Evolutionary conservation across 2,797 vertebrate species (phyloP), one percentile per base, ranked within the genome.

Genomic region (Peromyscus attwateri): DNA sequence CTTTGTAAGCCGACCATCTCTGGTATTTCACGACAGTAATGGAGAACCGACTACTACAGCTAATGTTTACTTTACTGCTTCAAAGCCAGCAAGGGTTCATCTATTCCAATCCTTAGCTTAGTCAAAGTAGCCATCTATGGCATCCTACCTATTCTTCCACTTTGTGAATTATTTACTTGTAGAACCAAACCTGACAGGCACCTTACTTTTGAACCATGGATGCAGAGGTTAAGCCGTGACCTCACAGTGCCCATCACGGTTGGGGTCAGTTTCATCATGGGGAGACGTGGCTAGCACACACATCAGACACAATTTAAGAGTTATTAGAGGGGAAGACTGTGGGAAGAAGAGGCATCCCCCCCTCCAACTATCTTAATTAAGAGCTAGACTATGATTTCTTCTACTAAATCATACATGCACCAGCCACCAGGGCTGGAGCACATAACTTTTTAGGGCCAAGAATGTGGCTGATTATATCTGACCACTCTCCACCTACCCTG

Each of bases 41-140:
- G 7, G 17, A 75, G 80, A 73, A 23, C 37, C 23, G 17, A 77
- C 34, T 3, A 29, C 62, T 76, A 66, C 17, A 19, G 89, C 23
- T 92, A 82, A 90, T 0, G 2, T 80, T 84, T 96, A 31, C 10
- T 93, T 92, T 93, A 89, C 52, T 91, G 95, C 89, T 14, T 16
- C 46, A 96, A 93, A 81, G 71, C 31, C 71, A 79, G 62, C 80
- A n/a, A 87, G 80, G 34, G 34, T 40, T 40, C 52, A 46, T 80
- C 46, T 91, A 40, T 79, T 84, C 71, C 27, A 81, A 52, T 29
- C 12, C 14, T 21, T 31, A 10, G 55, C 40, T 52, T 88, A 66
- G 14, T 90, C 60, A 43, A 68, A 76, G 82, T 23, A 52, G 37
- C 13, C n/a, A 64, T 46, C 85, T 93, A 75, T 71, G 76, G 19